Percentiles rank a stretch among this genome's conserved stretches.
phyloP scores from a whole-genome alignment of 1,140 invertebrate genomes.

The Drosophila nigromelanica region DNA sequence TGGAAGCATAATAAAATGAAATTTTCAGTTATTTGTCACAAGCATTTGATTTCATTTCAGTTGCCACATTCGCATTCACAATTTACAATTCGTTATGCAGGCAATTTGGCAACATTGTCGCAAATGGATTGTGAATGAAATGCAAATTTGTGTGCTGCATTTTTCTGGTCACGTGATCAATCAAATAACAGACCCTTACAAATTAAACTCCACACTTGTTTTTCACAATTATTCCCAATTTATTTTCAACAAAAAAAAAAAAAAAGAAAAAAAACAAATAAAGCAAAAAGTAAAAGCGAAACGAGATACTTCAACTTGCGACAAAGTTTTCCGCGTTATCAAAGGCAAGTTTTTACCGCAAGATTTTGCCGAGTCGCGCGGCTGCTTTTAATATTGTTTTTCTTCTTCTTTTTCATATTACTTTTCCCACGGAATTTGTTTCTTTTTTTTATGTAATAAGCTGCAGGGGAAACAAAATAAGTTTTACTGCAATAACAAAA shows the following conservation, averaged over 20 bases:
- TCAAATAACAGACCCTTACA: slow-evolving; percentile 5
- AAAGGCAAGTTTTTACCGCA: slow-evolving; percentile 37
- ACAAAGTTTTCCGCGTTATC: slow-evolving; percentile 40
- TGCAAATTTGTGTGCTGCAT: slow-evolving; percentile 41
- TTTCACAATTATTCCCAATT: slow-evolving; percentile 14
- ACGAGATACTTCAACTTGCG: slow-evolving; percentile 8
- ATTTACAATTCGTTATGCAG: slow-evolving; percentile 25
- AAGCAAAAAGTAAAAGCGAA: background rate
- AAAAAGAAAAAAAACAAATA: background rate
- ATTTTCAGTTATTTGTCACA: slow-evolving; percentile 64
- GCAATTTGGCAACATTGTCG: slow-evolving; percentile 48
- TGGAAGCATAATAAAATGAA: slow-evolving; percentile 62
- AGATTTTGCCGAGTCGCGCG: slow-evolving; percentile 34
- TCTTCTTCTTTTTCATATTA: slow-evolving; percentile 62
- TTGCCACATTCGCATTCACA: slow-evolving; percentile 19
- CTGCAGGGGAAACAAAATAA: slow-evolving; percentile 49
- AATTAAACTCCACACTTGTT: slow-evolving; percentile 23
- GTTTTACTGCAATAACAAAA: slow-evolving; percentile 65
- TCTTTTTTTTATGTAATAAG: slow-evolving; percentile 50
- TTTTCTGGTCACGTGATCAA: slow-evolving; percentile 18
- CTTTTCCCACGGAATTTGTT: slow-evolving; percentile 36
- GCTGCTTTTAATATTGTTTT: slow-evolving; percentile 62
- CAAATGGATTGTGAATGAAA: slow-evolving; percentile 48
- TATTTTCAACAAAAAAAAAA: background rate
- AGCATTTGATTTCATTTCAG: slow-evolving; percentile 64